Percentiles rank a stretch among this genome's conserved stretches.
phyloP scores from a whole-genome alignment of 2,888 invertebrate genomes.

The Thera britannica region DNA sequence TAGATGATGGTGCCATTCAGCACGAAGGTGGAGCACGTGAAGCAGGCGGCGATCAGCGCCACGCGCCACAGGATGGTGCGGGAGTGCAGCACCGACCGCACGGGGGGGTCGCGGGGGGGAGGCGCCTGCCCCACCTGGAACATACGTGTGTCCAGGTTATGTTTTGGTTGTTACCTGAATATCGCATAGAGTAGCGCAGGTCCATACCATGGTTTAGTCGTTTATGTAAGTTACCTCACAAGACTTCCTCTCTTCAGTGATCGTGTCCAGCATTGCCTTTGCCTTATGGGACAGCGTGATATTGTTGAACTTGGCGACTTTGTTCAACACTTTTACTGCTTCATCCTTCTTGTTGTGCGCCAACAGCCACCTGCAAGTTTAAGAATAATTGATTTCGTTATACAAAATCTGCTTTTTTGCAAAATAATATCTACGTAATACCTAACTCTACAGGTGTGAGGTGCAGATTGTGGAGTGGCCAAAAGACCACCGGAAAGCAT shows the following conservation, averaged over 20 bases:
- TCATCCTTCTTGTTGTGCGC: slow-evolving; percentile 88
- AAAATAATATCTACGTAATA: too few species aligned
- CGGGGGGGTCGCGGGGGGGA: slow-evolving; percentile 42
- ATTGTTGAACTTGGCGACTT: slow-evolving; percentile 88
- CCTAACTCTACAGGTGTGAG: too few species aligned
- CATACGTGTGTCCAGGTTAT: not conserved
- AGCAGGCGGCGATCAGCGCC: slow-evolving; percentile 81
- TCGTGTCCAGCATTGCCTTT: slow-evolving; percentile 71
- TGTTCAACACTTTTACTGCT: slow-evolving; percentile 86
- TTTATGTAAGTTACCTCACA: slow-evolving; percentile 51
- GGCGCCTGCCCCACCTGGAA: slow-evolving; percentile 48
- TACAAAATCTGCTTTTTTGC: too few species aligned
- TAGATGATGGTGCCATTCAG: slow-evolving; percentile 91
- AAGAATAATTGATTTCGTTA: not conserved
- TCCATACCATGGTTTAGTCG: too few species aligned
- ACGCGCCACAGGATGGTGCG: slow-evolving; percentile 64
- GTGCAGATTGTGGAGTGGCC: too few species aligned
- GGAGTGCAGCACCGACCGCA: slow-evolving; percentile 64
- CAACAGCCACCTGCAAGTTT: slow-evolving; percentile 87
- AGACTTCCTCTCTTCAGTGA: slow-evolving; percentile 62
- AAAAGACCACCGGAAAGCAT: too few species aligned
- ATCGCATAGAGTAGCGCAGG: too few species aligned
- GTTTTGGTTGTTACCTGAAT: too few species aligned
- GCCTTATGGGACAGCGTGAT: slow-evolving; percentile 83
- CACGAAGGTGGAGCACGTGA: slow-evolving; percentile 90